Evolutionary conservation across 2,113 vertebrate genomes (phyloP).

Genomic region (Nerophis ophidion): DNA sequence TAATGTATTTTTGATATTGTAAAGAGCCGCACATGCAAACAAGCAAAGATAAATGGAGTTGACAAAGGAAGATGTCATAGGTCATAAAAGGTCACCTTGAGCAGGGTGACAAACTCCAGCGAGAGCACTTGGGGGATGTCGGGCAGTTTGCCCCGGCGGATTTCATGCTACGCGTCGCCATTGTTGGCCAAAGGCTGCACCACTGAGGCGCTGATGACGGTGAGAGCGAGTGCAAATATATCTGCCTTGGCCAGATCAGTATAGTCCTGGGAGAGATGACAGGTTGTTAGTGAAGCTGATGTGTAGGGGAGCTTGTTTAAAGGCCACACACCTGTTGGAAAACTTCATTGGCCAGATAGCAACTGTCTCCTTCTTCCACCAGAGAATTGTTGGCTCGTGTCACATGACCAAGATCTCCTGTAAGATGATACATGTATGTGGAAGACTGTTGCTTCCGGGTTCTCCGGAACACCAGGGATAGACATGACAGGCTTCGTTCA

Average conservation of each 20-base stretch:
- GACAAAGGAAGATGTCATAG: neutral
- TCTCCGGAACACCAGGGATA: too few species aligned
- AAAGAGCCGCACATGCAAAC: too few species aligned
- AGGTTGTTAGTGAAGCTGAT: too few species aligned
- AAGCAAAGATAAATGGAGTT: too few species aligned
- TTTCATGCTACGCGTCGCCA: slow-evolving; percentile 94
- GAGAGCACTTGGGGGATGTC: slow-evolving; percentile 88
- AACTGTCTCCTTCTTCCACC: slow-evolving; percentile 95
- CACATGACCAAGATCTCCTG: slow-evolving; percentile 96
- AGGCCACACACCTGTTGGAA: slow-evolving; percentile 87
- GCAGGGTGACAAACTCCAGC: slow-evolving; percentile 80
- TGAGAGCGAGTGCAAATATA: slow-evolving; percentile 92
- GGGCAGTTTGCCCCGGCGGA: slow-evolving; percentile 86
- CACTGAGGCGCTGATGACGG: slow-evolving; percentile 86
- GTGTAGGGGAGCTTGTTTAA: neutral
- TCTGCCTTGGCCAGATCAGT: slow-evolving; percentile 87
- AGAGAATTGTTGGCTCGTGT: slow-evolving; percentile 92
- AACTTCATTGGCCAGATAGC: slow-evolving; percentile 94
- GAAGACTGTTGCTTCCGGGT: too few species aligned
- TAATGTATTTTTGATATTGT: too few species aligned
- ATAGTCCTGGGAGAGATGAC: slow-evolving; percentile 76
- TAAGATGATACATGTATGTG: neutral
- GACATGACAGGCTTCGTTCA: too few species aligned
- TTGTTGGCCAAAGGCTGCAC: slow-evolving; percentile 89
- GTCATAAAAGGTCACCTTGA: slow-evolving; percentile 75